Base-by-base conservation (phyloP, 2,797 vertebrate genomes). In the Macropodus opercularis region DNA sequence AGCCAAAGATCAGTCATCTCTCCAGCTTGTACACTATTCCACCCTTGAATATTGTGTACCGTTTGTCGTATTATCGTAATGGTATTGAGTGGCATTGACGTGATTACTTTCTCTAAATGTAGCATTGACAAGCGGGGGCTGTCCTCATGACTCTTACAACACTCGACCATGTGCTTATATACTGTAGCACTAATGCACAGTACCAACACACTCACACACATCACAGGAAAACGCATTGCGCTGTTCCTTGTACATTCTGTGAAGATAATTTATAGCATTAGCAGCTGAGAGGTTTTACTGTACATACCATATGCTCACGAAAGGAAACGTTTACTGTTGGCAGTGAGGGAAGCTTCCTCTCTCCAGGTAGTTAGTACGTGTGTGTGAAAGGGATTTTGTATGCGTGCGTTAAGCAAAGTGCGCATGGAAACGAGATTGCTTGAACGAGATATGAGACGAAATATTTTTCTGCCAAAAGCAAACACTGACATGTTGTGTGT, bases 221-320 rank as follows among this genome's bases (percentile, higher is more conserved):
- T 59, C 31, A 60, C 55, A 55, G 35, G 49, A 44, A 43, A 63
- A 75, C 64, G 66, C 65, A 72, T 67, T 49, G 57, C 61, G 51
- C 47, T 76, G 80, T 85, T 77, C 61, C 27, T 24, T 91, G 87
- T 91, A 88, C 80, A 83, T 90, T 90, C 80, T 89, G 84, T 92
- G 90, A 91, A 90, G 78, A 74, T 92, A 91, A 92, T 87, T 92
- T 92, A 93, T 92, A 63, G 82, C 65, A 49, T 83, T 86, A 89
- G 85, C 79, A 85, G 84, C 83, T 84, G 81, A 85, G 62, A 69
- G 2, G 62, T 85, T 82, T 87, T 80, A 85, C 81, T 92, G 89
- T 92, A 85, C 72, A 86, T 80, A 83, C 63, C 66, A 56, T 66
- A 69, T 68, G 69, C 61, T 84, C 60, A 64, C 63, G 10, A 77